Evolutionary conservation across 2,888 invertebrate species (phyloP).

Genomic region (Polydrusus pterygomalis): DNA sequence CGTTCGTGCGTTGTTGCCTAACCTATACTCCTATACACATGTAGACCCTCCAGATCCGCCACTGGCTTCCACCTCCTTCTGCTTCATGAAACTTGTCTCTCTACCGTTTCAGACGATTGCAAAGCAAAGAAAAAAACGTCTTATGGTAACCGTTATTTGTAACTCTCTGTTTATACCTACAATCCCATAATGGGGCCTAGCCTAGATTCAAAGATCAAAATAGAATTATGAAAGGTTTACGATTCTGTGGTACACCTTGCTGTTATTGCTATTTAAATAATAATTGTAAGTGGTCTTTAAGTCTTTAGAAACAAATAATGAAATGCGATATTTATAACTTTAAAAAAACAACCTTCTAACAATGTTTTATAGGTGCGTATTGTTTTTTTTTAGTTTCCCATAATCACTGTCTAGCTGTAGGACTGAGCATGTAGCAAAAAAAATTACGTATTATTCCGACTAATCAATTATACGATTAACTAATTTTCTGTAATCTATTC

Average conservation of each 20-base stretch:
- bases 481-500: too few species aligned
- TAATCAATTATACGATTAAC: too few species aligned
- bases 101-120: slow-evolving; percentile 29
- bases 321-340: too few species aligned
- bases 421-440: too few species aligned
- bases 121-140: slow-evolving; percentile 37
- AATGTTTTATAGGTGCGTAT: too few species aligned
- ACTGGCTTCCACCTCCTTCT: slow-evolving; percentile 49
- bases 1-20: too few species aligned
- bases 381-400: too few species aligned
- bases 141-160: slow-evolving; percentile 49
- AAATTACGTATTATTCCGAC: too few species aligned
- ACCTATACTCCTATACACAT: too few species aligned
- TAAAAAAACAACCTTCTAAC: too few species aligned
- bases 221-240: slow-evolving; percentile 40
- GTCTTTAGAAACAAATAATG: background rate
- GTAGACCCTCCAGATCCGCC: too few species aligned
- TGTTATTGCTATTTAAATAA: background rate
- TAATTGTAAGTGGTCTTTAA: background rate
- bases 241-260: slow-evolving; percentile 26
- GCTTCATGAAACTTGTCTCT: slow-evolving; percentile 43
- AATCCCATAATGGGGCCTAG: slow-evolving; percentile 47
- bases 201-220: slow-evolving; percentile 51
- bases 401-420: too few species aligned
- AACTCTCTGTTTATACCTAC: slow-evolving; percentile 29